phyloP scores from a whole-genome alignment of 2,888 invertebrate genomes.

The Scaptomyza cyrtandrae region DNA sequence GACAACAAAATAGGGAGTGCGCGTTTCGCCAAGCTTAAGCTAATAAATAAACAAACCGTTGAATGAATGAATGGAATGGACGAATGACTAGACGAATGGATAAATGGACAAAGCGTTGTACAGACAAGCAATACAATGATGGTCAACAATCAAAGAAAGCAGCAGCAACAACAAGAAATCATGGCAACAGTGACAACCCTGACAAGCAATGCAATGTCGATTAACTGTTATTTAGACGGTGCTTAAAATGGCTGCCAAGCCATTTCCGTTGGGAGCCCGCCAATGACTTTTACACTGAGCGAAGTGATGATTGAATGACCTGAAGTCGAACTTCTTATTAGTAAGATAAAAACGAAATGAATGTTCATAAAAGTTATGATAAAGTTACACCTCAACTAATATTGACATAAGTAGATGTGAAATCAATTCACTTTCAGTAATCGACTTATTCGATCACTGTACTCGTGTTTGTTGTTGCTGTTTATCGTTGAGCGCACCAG shows the following conservation, averaged over 20 bases:
- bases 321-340: too few relatives aligned
- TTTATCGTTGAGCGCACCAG: conserved; percentile 57
- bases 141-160: conserved; percentile 55
- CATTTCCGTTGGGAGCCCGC: conserved; percentile 60
- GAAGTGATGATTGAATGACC: neutral
- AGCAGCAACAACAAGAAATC: conserved; percentile 31
- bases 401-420: too few relatives aligned
- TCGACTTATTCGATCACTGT: neutral
- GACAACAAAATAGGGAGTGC: conserved; percentile 27
- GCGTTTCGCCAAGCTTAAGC: conserved; percentile 38
- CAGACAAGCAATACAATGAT: conserved; percentile 51
- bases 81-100: conserved; percentile 7
- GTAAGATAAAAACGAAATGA: neutral
- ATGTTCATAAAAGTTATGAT: neutral
- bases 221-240: conserved; percentile 77
- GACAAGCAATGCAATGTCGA: conserved; percentile 72
- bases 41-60: conserved; percentile 64
- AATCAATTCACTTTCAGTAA: neutral
- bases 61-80: conserved; percentile 20
- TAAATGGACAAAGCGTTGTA: conserved; percentile 41
- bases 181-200: conserved; percentile 48
- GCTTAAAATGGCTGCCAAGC: conserved; percentile 74
- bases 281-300: conserved; percentile 19
- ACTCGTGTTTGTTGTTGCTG: conserved; percentile 13
- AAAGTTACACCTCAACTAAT: neutral